Evolutionary conservation across 2,797 vertebrate species (phyloP).

Genomic region (Pitangus sulphuratus): DNA sequence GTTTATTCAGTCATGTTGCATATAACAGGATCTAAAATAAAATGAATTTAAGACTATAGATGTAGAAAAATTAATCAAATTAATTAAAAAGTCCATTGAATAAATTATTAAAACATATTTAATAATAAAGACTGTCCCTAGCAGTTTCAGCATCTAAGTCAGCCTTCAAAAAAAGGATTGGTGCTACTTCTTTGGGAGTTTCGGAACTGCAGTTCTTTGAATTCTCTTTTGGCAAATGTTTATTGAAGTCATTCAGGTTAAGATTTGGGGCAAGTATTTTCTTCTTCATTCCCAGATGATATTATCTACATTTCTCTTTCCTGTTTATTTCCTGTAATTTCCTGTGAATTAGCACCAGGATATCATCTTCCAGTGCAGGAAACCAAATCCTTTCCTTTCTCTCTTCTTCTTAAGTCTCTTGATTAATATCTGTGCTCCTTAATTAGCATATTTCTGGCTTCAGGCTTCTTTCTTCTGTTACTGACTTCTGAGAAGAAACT

Average conservation of each 20-base stretch:
- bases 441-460: constrained; percentile 6
- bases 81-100: not conserved
- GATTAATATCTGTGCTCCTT: not conserved
- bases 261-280: not conserved
- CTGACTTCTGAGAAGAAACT: not conserved
- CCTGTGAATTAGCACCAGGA: not conserved
- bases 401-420: not conserved
- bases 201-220: not conserved
- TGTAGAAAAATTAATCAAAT: not conserved
- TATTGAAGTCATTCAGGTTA: not conserved
- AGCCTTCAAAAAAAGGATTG: not conserved
- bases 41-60: not conserved
- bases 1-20: not conserved
- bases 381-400: not conserved
- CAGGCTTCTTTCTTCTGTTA: not conserved
- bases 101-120: not conserved
- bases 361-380: not conserved
- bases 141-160: not conserved
- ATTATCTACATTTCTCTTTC: not conserved
- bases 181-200: not conserved
- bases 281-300: not conserved
- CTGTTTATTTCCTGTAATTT: not conserved
- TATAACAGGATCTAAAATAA: not conserved
- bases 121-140: not conserved
- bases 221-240: not conserved